These are phyloP conservation scores for Sciurus niger DNA, from an alignment of 2,113 vertebrate species.

Conservation along the genomic window DNA sequence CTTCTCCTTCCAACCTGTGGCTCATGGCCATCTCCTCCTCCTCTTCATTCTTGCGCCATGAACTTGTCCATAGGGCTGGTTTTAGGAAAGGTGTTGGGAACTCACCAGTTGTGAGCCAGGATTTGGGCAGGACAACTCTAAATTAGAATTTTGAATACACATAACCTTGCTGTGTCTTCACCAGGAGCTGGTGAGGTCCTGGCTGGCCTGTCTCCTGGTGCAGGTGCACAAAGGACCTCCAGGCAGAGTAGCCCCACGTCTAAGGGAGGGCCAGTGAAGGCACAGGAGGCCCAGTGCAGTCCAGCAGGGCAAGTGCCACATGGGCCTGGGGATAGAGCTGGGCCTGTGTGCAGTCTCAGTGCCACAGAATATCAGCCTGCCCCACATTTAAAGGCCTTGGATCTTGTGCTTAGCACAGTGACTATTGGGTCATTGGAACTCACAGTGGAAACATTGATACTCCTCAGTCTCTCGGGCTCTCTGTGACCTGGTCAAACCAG, in stretches of 20 bases:
- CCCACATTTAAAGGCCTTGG: neutral
- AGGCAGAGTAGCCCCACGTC: neutral
- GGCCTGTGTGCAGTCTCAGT: neutral
- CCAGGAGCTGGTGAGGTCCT: no score
- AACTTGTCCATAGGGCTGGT: neutral
- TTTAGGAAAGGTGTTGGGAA: neutral
- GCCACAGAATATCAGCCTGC: rapidly evolving
- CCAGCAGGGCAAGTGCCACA: no score
- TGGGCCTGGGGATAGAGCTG: neutral
- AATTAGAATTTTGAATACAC: neutral
- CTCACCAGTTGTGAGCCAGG: neutral
- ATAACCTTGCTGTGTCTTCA: neutral
- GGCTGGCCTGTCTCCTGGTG: neutral
- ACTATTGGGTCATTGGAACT: neutral
- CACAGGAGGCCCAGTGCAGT: no score
- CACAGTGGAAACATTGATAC: no score
- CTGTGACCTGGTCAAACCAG: neutral
- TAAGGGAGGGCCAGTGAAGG: neutral
- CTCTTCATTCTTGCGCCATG: neutral
- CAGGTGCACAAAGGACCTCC: neutral
- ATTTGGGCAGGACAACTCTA: neutral
- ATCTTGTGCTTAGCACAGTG: neutral
- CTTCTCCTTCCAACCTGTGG: neutral
- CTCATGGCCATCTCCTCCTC: neutral
- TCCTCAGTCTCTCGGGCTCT: neutral